Base-by-base conservation (phyloP, 2,113 vertebrate genomes). In the Gobiocypris rarus region DNA sequence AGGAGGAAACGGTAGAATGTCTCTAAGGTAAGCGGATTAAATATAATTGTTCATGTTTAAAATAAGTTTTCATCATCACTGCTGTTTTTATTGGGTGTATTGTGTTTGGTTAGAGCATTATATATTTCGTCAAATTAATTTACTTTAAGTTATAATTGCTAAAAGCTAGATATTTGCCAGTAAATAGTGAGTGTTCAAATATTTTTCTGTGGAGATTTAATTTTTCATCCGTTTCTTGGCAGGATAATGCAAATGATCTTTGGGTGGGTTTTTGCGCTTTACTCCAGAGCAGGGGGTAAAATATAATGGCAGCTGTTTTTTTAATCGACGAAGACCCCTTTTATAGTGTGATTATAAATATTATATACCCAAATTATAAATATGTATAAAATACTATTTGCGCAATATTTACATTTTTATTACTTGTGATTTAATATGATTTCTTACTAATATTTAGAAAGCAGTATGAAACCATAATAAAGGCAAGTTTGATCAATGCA, bases 21-120 rank as follows among this genome's bases (percentile, higher is more conserved):
- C 83, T 80, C 15, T 9, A 4, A 17, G 54, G 83, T 84, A 73
- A 79, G 24, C 1, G 17, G 54, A 4, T 58, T 80, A 11, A n/a
- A 41, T 2, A 6, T 26, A 26, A 24, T 50, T 26, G 24, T 48
- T 17, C 0, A 75, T 9, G 13, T 74, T 15, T 48, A 17, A 50
- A 69, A 69, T 38, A 22, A 0, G 8, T 50, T 50, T 50, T 13
- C 45, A 17, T 28, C n/a, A 9, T 8, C 28, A 28, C 24, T 50
- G 10, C 6, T 15, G 2, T 28, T 75, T 50, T 75, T 1, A 34
- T 31, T 2, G 34, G 34, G 34, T 34, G 4, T 34, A 34, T 4
- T 34, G 34, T 34, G 3, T 34, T 34, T 34, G 34, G 34, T 34
- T n/a, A 34, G 2, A 4, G 52, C 41, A 41, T 41, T 38, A n/a